These are phyloP conservation scores for Callinectes sapidus DNA, from an alignment of 2,888 invertebrate species.

Conservation along the genomic window DNA sequence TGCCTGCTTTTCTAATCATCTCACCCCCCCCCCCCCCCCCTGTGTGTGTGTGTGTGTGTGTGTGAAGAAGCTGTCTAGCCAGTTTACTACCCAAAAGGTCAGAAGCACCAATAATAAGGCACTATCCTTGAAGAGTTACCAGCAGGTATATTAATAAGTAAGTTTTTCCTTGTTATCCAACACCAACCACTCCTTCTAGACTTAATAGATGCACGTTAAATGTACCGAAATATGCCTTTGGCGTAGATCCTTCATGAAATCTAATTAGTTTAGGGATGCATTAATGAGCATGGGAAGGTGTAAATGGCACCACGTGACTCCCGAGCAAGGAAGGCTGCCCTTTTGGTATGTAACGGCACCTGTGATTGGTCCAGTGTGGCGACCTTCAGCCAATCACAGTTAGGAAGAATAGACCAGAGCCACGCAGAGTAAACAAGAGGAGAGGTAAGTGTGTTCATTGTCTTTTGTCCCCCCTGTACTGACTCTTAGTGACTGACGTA, in stretches of 20 bases:
- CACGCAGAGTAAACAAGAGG: slow-evolving; percentile 50
- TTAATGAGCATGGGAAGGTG: not conserved
- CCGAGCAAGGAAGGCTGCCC: not conserved
- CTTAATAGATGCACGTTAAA: not conserved
- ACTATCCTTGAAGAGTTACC: slow-evolving; percentile 15
- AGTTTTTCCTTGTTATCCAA: not conserved
- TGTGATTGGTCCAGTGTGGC: slow-evolving; percentile 46
- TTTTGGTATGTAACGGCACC: not conserved
- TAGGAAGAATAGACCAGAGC: slow-evolving; percentile 35
- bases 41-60: not conserved
- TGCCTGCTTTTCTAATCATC: not conserved
- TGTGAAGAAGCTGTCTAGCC: not conserved
- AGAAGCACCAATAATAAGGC: slow-evolving; percentile 19
- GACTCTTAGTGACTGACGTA: not conserved
- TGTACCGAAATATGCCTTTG: not conserved
- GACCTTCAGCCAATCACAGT: slow-evolving; percentile 51
- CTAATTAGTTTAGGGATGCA: not conserved
- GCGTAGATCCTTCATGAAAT: not conserved
- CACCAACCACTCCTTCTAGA: not conserved
- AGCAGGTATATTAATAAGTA: not conserved
- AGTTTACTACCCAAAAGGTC: not conserved
- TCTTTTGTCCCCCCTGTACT: not conserved
- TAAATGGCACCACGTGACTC: slow-evolving; percentile 38
- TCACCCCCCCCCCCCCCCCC: too few relatives aligned
- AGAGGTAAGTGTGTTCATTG: not conserved